Percentiles rank a stretch among this genome's conserved stretches.
phyloP scores from a whole-genome alignment of 2,797 vertebrate genomes.

The Enteromius treurensis region DNA sequence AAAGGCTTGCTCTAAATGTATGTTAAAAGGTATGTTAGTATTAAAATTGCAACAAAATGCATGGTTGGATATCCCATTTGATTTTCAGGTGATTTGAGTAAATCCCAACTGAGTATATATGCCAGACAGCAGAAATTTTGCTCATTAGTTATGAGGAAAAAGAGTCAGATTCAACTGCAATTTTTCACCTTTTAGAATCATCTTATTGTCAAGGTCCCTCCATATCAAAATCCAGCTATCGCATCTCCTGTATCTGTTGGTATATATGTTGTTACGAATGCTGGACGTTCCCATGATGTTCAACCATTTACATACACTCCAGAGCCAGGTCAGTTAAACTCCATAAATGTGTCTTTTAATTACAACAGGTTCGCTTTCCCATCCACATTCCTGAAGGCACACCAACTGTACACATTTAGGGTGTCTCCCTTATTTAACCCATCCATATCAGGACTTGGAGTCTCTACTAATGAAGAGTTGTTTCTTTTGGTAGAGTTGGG shows the following conservation, averaged over 20 bases:
- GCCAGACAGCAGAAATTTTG: background rate
- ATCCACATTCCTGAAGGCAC: background rate
- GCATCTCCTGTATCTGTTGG: slow-evolving; percentile 88
- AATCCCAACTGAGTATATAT: background rate
- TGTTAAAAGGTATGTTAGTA: background rate
- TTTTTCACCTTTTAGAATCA: slow-evolving; percentile 84
- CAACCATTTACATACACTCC: slow-evolving; percentile 97
- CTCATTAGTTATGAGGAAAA: background rate
- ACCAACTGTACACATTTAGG: background rate
- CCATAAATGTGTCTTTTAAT: background rate
- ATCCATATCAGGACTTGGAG: background rate
- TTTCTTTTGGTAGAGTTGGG: background rate
- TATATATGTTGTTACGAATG: slow-evolving; percentile 95
- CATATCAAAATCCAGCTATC: slow-evolving; percentile 91
- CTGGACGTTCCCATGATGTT: slow-evolving; percentile 94
- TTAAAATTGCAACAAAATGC: background rate
- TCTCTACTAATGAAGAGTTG: background rate
- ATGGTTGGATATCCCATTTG: background rate
- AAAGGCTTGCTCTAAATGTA: background rate
- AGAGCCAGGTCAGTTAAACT: slow-evolving; percentile 84
- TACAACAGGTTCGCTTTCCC: background rate
- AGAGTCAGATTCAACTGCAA: background rate
- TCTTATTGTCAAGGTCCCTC: slow-evolving; percentile 96
- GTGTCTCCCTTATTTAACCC: background rate
- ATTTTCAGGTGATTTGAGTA: background rate